These are phyloP conservation scores for Pantherophis vulpinus DNA, from an alignment of 2,797 vertebrate species.

Conservation along the genomic window DNA sequence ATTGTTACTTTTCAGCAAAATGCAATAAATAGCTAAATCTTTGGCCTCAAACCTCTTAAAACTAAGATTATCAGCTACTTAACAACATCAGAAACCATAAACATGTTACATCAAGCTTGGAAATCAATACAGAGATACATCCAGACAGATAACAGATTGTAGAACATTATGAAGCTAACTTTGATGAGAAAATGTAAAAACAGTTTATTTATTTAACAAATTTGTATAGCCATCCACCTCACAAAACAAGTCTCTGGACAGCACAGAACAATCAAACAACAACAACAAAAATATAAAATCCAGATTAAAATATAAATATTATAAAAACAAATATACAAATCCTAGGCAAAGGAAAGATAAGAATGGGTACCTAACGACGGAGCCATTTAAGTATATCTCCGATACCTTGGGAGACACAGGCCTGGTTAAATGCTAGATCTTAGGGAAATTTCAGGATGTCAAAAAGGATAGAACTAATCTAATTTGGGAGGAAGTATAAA, in stretches of 20 bases:
- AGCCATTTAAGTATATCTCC: background rate
- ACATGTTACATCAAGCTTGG: background rate
- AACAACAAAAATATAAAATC: background rate
- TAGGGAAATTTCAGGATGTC: background rate
- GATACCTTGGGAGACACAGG: background rate
- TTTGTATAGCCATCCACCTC: background rate
- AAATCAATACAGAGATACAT: background rate
- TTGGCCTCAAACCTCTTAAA: conserved; percentile 31
- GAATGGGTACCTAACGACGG: background rate
- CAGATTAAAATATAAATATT: background rate
- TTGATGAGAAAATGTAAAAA: background rate
- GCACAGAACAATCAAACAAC: background rate
- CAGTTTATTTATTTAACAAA: background rate
- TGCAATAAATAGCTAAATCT: conserved; percentile 4
- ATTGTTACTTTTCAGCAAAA: conserved; percentile 11
- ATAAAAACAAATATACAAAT: background rate
- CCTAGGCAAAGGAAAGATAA: background rate
- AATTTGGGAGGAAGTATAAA: background rate
- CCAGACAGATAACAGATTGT: background rate
- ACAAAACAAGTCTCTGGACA: background rate
- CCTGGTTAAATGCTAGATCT: background rate
- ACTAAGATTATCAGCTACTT: conserved; percentile 38
- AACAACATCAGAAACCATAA: conserved; percentile 35
- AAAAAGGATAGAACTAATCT: background rate
- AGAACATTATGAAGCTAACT: background rate